A percentile compares a stretch with the other conserved stretches of the same genome.
Conservation (phyloP, 2,797 vertebrate species). For the Gymnoscopelus microlampas region DNA sequence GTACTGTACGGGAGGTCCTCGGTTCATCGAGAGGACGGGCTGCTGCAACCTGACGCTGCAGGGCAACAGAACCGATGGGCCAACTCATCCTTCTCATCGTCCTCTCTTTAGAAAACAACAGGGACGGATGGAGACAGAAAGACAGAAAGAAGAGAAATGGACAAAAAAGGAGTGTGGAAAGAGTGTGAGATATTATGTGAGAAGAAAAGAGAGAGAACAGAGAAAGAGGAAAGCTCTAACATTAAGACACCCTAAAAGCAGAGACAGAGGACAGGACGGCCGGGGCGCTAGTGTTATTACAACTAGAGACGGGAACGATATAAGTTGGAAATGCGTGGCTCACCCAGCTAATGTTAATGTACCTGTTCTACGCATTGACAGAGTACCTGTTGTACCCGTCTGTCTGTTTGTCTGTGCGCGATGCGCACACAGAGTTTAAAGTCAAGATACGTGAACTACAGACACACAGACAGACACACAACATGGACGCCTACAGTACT, state of each 20-base stretch:
- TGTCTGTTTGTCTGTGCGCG: no score
- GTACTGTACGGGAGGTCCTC: conserved; percentile 9
- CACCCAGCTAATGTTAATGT: background rate
- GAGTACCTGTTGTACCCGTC: background rate
- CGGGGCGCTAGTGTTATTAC: background rate
- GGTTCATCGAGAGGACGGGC: conserved; percentile 90
- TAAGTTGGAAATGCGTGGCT: background rate
- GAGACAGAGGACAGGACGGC: conserved; percentile 17
- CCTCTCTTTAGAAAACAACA: conserved; percentile 81
- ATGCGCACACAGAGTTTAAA: background rate
- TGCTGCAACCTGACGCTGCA: conserved; percentile 88
- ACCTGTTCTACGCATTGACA: background rate
- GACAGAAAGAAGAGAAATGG: conserved; percentile 35
- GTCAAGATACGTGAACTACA: conserved; percentile 31
- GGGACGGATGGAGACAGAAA: conserved; percentile 46
- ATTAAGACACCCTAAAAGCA: conserved; percentile 2
- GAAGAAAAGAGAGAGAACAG: conserved; percentile 23
- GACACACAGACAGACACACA: conserved; percentile 30
- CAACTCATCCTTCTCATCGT: conserved; percentile 82
- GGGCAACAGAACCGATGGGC: conserved; percentile 92
- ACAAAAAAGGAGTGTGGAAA: conserved; percentile 7
- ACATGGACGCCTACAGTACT: background rate
- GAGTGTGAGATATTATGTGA: conserved; percentile 17
- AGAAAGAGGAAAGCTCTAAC: conserved; percentile 20
- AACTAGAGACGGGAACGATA: background rate